phyloP scores from a whole-genome alignment of 2,113 vertebrate genomes.

The Hemibates koningsi region DNA sequence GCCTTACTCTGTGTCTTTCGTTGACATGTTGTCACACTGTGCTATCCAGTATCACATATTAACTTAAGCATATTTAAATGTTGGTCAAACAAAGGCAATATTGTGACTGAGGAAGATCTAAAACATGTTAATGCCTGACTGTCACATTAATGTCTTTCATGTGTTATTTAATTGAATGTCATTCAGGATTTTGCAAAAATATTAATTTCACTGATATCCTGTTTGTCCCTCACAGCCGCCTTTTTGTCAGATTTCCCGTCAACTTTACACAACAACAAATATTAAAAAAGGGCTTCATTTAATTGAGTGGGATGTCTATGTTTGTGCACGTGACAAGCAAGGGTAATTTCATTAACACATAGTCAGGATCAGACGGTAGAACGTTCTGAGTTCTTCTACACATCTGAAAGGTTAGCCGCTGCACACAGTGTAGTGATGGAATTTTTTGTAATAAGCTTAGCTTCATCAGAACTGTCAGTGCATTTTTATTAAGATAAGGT shows the following conservation, averaged over 20 bases:
- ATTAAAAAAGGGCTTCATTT: not conserved
- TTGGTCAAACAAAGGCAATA: not conserved
- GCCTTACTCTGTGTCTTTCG: not conserved
- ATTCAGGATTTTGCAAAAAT: not conserved
- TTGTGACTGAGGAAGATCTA: not conserved
- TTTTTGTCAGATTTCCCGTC: not conserved
- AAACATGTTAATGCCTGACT: not conserved
- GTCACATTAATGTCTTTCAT: not conserved
- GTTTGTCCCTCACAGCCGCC: not conserved
- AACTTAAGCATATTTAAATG: not conserved
- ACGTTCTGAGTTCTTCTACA: not conserved
- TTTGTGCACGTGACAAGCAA: not conserved
- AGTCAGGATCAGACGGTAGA: not conserved
- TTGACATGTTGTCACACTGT: not conserved
- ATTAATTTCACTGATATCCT: not conserved
- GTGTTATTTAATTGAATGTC: not conserved
- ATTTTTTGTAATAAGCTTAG: not conserved
- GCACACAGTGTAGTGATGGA: not conserved
- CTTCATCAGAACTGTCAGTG: not conserved
- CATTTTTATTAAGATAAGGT: not conserved
- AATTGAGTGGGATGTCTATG: not conserved
- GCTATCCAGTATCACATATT: not conserved
- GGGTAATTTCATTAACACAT: not conserved
- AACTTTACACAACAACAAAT: not conserved
- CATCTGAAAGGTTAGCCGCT: not conserved